Evolutionary conservation across 53 echinoderm and acorn worm genomes (phyloP).

Genomic region (Paracentrotus lividus): DNA sequence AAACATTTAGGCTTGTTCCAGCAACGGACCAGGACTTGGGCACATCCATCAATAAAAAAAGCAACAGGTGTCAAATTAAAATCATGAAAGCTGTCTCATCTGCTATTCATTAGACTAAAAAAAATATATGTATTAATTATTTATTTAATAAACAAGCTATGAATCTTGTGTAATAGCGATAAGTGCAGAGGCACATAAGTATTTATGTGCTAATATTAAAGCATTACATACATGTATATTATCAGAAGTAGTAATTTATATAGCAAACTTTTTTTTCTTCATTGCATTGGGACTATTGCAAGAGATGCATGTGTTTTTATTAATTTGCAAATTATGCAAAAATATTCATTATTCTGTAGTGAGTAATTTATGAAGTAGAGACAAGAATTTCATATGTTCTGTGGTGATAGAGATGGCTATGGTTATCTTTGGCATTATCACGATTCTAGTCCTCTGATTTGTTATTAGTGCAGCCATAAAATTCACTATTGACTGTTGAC

Average conservation of each 20-base stretch:
- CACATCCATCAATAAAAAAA: too few relatives aligned
- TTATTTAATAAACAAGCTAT: not conserved
- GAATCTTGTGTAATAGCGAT: not conserved
- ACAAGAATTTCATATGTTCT: not conserved
- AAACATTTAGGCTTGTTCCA: too few relatives aligned
- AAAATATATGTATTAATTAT: not conserved
- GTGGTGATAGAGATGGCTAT: not conserved
- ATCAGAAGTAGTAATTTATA: not conserved
- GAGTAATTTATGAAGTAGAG: not conserved
- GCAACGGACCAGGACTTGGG: too few relatives aligned
- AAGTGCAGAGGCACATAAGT: not conserved
- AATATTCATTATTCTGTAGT: not conserved
- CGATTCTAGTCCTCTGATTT: too few relatives aligned
- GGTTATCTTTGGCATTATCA: too few relatives aligned
- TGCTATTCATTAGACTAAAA: not conserved
- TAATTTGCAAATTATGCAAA: not conserved
- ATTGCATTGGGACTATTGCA: not conserved
- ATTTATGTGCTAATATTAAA: slow-evolving; percentile 15
- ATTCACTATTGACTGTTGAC: too few relatives aligned
- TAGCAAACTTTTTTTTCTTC: not conserved
- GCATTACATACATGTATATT: not conserved
- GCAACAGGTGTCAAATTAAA: too few relatives aligned
- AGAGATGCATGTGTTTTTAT: not conserved
- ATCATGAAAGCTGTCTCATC: too few relatives aligned
- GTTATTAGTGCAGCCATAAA: too few relatives aligned